Conservation (phyloP, 2,113 vertebrate genomes). For the Galemys pyrenaicus region DNA sequence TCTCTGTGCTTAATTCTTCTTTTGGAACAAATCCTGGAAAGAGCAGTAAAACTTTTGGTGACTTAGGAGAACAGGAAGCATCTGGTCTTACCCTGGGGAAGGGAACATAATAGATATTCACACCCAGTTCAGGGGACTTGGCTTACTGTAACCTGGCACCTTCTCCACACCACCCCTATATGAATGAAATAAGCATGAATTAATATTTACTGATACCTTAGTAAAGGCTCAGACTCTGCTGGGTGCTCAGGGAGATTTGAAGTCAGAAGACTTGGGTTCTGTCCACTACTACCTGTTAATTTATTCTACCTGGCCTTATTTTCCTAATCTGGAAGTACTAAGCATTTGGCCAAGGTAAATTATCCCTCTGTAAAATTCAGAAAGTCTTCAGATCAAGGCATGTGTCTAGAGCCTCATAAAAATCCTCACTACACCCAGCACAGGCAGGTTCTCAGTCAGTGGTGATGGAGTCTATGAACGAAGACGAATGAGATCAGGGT, state of each 20-base stretch:
- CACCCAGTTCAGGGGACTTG: neutral
- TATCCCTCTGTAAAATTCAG: neutral
- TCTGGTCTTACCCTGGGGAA: constrained; percentile 49
- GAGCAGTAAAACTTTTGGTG: constrained; percentile 71
- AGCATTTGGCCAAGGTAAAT: neutral
- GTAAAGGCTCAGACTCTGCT: neutral
- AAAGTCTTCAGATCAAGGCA: neutral
- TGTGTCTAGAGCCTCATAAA: neutral
- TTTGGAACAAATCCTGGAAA: constrained; percentile 88
- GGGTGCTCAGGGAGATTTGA: neutral
- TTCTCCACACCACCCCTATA: neutral
- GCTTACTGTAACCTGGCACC: neutral
- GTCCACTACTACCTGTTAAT: neutral
- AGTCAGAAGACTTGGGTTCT: neutral
- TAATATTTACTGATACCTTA: neutral
- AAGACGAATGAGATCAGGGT: neutral
- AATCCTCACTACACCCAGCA: neutral
- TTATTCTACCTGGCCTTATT: neutral
- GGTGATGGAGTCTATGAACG: neutral
- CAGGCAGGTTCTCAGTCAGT: neutral
- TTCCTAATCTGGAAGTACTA: neutral
- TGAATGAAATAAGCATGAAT: neutral
- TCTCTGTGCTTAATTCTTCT: constrained; percentile 87
- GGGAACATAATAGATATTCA: neutral
- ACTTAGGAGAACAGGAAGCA: constrained; percentile 55